Evolutionary conservation across 2,888 invertebrate species (phyloP).

Genomic region (Mesochorus sp.): DNA sequence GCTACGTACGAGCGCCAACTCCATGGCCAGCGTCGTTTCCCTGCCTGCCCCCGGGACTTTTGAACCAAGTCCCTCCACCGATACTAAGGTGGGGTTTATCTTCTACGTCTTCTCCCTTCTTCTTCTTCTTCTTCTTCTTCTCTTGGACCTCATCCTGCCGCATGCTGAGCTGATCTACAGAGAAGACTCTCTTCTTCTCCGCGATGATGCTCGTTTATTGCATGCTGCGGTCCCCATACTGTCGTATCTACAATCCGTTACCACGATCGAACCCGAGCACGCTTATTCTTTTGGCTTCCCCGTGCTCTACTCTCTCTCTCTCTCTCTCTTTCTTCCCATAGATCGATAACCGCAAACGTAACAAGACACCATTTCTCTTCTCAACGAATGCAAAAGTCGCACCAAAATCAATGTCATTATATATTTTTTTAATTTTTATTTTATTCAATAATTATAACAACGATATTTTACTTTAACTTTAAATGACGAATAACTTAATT

Average conservation of each 20-base stretch:
- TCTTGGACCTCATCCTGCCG: conserved; percentile 29
- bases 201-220: conserved; percentile 26
- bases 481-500: too few species aligned
- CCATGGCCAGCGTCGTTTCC: conserved; percentile 2
- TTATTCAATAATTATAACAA: too few species aligned
- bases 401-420: background rate
- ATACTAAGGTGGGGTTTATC: conserved; percentile 52
- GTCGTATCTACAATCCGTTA: conserved; percentile 80
- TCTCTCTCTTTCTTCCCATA: background rate
- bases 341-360: background rate
- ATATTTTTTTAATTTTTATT: background rate
- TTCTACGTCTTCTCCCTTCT: conserved; percentile 2
- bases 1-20: background rate
- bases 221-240: conserved; percentile 64
- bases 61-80: background rate
- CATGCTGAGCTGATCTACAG: conserved; percentile 29
- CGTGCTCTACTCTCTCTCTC: background rate
- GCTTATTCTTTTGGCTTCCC: conserved; percentile 59
- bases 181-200: conserved; percentile 28
- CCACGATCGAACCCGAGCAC: conserved; percentile 71
- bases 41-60: conserved; percentile 6
- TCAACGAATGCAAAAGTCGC: background rate
- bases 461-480: too few species aligned
- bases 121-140: conserved; percentile 11
- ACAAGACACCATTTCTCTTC: background rate